Percentiles rank a stretch among this genome's conserved stretches.
phyloP scores from a whole-genome alignment of 2,113 vertebrate genomes.

The Perca flavescens region DNA sequence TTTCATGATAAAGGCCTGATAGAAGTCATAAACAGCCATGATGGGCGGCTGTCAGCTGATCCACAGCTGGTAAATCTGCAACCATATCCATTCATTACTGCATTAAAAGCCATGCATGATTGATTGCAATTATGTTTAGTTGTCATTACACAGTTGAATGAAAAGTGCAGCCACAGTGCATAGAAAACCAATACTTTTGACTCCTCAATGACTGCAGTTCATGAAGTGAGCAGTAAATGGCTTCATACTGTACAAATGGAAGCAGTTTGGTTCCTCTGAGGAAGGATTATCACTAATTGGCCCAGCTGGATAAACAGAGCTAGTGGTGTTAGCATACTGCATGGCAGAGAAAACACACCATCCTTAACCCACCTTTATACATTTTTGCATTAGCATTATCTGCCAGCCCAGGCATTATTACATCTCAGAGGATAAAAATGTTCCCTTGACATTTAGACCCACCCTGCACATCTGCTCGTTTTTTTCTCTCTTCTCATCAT shows the following conservation, averaged over 20 bases:
- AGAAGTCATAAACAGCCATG: constrained; percentile 46
- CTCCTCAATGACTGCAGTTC: constrained; percentile 61
- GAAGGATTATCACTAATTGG: constrained; percentile 74
- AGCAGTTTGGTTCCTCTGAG: constrained; percentile 72
- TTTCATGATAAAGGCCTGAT: constrained; percentile 40
- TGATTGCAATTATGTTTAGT: constrained; percentile 62
- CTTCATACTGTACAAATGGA: constrained; percentile 66
- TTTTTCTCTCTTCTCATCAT: constrained; percentile 7
- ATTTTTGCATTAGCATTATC: constrained; percentile 25
- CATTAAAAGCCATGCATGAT: constrained; percentile 38
- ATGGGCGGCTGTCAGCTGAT: constrained; percentile 66
- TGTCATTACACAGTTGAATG: constrained; percentile 58
- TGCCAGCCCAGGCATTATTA: constrained; percentile 26
- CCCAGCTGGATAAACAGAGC: constrained; percentile 75
- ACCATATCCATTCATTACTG: constrained; percentile 39
- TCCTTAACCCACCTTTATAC: constrained; percentile 9
- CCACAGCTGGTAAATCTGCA: constrained; percentile 55
- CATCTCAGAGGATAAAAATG: constrained; percentile 43
- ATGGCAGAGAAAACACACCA: constrained; percentile 44
- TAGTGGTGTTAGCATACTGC: constrained; percentile 53
- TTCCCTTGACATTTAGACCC: constrained; percentile 51
- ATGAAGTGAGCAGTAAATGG: constrained; percentile 60
- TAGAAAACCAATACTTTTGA: constrained; percentile 58
- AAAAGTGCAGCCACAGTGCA: constrained; percentile 55
- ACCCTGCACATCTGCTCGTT: not conserved